Conservation (phyloP, 2,888 invertebrate genomes). For the Drosophila niveifrons region DNA sequence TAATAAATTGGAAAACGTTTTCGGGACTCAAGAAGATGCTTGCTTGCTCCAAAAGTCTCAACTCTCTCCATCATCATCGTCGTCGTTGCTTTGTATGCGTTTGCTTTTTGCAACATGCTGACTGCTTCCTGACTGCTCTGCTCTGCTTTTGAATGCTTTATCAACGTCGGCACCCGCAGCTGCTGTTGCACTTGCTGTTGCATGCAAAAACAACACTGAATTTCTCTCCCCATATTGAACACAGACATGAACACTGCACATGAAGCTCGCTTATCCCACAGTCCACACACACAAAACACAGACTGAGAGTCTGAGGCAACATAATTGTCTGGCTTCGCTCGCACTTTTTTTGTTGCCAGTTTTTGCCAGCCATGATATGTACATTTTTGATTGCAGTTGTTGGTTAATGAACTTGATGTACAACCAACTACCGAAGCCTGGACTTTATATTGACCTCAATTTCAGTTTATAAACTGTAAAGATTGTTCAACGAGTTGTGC, state of each 20-base stretch:
- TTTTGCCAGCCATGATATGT: constrained; percentile 47
- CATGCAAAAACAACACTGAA: constrained; percentile 56
- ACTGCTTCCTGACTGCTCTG: constrained; percentile 2
- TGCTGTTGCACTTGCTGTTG: constrained; percentile 34
- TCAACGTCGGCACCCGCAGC: constrained; percentile 75
- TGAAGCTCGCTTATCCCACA: constrained; percentile 12
- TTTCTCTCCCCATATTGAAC: constrained; percentile 55
- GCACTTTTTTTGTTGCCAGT: constrained; percentile 41
- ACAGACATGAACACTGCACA: constrained; percentile 41
- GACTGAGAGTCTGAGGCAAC: constrained; percentile 30
- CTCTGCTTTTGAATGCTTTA: constrained; percentile 63
- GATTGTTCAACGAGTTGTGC: neutral
- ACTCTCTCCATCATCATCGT: constrained; percentile 22
- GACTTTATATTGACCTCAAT: constrained; percentile 33
- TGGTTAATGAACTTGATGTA: constrained; percentile 73
- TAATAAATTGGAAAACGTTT: constrained; percentile 84
- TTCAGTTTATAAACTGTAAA: constrained; percentile 31
- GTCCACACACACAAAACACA: constrained; percentile 3
- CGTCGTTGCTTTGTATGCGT: constrained; percentile 43
- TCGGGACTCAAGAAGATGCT: constrained; percentile 53
- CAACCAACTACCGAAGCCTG: constrained; percentile 14
- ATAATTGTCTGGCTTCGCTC: constrained; percentile 52
- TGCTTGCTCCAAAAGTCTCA: constrained; percentile 37
- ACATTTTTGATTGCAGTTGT: constrained; percentile 56
- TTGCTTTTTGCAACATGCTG: constrained; percentile 39